phyloP scores from a whole-genome alignment of 2,113 vertebrate genomes.

The Galemys pyrenaicus region DNA sequence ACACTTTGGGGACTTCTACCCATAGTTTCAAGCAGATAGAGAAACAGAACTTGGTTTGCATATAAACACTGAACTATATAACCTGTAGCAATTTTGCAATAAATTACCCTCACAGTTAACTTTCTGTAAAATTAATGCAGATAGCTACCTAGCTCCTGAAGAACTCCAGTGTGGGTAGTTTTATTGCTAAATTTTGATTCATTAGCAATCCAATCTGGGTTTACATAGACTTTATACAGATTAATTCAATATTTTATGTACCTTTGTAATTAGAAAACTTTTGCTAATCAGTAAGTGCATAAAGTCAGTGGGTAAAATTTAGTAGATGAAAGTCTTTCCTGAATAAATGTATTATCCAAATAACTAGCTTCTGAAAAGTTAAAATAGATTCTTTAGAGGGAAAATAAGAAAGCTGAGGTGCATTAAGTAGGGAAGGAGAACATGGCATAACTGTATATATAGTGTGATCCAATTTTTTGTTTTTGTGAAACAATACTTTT shows the following conservation, averaged over 20 bases:
- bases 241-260: not conserved
- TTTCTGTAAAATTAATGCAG: too few species aligned
- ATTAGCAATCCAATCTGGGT: not conserved
- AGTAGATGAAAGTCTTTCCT: slow-evolving; percentile 12
- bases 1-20: not conserved
- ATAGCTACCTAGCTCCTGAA: not conserved
- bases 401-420: not conserved
- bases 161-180: not conserved
- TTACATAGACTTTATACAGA: not conserved
- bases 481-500: slow-evolving; percentile 4
- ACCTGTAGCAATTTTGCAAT: not conserved
- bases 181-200: slow-evolving; percentile 34
- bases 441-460: not conserved
- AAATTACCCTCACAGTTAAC: not conserved
- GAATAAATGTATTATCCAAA: not conserved
- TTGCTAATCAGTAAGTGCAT: slow-evolving; percentile 3
- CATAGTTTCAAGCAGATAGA: not conserved
- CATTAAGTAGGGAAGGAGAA: not conserved
- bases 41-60: not conserved
- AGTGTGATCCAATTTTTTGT: not conserved
- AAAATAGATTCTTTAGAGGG: not conserved
- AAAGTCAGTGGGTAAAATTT: slow-evolving; percentile 32
- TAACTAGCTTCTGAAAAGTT: slow-evolving; percentile 5
- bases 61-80: not conserved
- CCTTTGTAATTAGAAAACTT: slow-evolving; percentile 22